Conservation (phyloP, 2,888 invertebrate genomes). For the Gastrophysa polygoni region DNA sequence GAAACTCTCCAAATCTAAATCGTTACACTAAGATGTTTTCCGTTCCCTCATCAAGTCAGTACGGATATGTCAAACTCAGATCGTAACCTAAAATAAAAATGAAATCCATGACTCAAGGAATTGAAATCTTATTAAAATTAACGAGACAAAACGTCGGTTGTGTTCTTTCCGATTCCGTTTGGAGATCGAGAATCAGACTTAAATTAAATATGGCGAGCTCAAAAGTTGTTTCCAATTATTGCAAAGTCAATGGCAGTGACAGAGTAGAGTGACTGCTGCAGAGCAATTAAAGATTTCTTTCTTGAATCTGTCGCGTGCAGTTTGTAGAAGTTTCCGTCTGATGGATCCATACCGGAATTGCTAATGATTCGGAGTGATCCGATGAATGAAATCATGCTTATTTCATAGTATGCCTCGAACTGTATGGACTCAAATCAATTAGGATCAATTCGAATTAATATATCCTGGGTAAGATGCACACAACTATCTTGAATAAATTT, state of each 20-base stretch:
- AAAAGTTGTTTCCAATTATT: conserved; percentile 56
- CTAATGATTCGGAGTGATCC: not conserved
- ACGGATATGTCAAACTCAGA: too few species aligned
- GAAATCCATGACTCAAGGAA: conserved; percentile 9
- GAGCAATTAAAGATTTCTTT: conserved; percentile 24
- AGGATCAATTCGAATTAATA: too few species aligned
- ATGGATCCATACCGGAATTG: conserved; percentile 1
- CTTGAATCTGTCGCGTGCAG: conserved; percentile 12
- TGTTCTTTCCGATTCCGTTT: conserved; percentile 33
- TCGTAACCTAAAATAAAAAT: too few species aligned
- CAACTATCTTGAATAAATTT: too few species aligned
- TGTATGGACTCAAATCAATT: too few species aligned
- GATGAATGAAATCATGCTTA: too few species aligned
- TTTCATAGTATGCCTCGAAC: too few species aligned
- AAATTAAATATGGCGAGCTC: conserved; percentile 53
- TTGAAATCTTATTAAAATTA: conserved; percentile 37
- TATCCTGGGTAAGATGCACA: too few species aligned
- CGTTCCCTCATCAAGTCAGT: too few species aligned
- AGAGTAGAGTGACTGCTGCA: conserved; percentile 44
- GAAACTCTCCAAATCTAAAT: too few species aligned
- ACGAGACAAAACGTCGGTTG: conserved; percentile 33
- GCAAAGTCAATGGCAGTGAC: conserved; percentile 56
- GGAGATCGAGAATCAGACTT: conserved; percentile 53
- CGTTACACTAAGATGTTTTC: too few species aligned
- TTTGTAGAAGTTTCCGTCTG: conserved; percentile 10